Conservation (phyloP, 2,888 invertebrate species). For the Hylaea fasciaria region DNA sequence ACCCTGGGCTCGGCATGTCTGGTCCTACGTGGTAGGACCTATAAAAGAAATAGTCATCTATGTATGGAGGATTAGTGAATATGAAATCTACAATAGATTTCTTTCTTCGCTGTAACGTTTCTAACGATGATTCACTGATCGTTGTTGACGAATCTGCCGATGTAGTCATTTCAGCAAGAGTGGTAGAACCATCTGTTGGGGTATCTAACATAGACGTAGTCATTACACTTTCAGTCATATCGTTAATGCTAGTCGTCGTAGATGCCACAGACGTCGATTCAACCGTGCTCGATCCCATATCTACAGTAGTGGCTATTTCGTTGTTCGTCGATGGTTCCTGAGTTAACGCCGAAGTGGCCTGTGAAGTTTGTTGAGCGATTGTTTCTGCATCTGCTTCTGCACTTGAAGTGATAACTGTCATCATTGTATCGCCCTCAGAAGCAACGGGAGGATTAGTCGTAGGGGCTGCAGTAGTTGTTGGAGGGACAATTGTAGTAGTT, state of each 20-base stretch:
- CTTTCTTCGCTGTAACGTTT: constrained; percentile 70
- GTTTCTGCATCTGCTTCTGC: constrained; percentile 43
- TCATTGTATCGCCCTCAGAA: constrained; percentile 27
- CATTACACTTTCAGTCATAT: constrained; percentile 33
- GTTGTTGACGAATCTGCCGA: constrained; percentile 45
- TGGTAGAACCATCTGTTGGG: constrained; percentile 33
- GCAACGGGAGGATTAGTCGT: constrained; percentile 29
- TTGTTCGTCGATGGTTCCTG: constrained; percentile 56
- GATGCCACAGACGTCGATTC: constrained; percentile 26
- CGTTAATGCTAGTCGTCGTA: constrained; percentile 28
- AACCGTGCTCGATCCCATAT: constrained; percentile 31
- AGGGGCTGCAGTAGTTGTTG: constrained; percentile 29
- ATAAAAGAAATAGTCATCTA: constrained; percentile 70
- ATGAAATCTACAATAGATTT: constrained; percentile 77
- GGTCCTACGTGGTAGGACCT: constrained; percentile 70
- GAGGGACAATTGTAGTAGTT: constrained; percentile 26
- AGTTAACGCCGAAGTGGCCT: constrained; percentile 49
- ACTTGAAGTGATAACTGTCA: constrained; percentile 33
- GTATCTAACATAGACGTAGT: constrained; percentile 29
- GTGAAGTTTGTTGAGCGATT: constrained; percentile 44
- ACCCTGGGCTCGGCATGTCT: constrained; percentile 52
- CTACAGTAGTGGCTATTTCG: constrained; percentile 51
- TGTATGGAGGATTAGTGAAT: constrained; percentile 70
- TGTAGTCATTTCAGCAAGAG: constrained; percentile 40
- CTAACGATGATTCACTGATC: constrained; percentile 55